Conservation (phyloP, 2,113 vertebrate species). For the Anolis carolinensis region DNA sequence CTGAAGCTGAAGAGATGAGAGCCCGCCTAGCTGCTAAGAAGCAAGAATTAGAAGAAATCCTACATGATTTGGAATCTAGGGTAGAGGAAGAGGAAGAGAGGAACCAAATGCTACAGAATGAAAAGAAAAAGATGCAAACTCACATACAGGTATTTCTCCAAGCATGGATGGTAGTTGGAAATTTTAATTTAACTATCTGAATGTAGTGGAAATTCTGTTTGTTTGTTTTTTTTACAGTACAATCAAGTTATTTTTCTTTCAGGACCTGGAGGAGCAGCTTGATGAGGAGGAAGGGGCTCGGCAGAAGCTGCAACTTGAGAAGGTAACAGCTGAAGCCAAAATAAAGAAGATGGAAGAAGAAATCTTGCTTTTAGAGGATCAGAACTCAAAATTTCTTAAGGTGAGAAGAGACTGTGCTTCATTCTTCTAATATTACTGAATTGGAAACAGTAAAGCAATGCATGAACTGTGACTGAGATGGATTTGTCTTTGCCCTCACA, state of each 20-base stretch:
- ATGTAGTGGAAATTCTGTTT: rapidly evolving
- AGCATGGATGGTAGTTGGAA: background rate
- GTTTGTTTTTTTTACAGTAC: background rate
- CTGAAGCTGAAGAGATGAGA: slow-evolving; percentile 97
- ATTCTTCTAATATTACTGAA: background rate
- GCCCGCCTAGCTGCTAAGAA: slow-evolving; percentile 94
- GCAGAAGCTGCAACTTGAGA: slow-evolving; percentile 97
- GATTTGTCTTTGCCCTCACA: background rate
- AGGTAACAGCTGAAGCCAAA: slow-evolving; percentile 96
- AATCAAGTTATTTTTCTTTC: background rate
- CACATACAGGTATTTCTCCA: slow-evolving; percentile 87
- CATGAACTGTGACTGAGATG: background rate
- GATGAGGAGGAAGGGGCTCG: slow-evolving; percentile 96
- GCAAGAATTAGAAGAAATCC: slow-evolving; percentile 95
- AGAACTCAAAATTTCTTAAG: slow-evolving; percentile 97
- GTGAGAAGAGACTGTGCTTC: slow-evolving; percentile 66
- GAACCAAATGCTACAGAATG: slow-evolving; percentile 93
- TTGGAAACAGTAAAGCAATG: background rate
- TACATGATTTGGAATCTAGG: slow-evolving; percentile 94
- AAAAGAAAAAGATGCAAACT: slow-evolving; percentile 98
- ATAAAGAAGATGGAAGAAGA: slow-evolving; percentile 99
- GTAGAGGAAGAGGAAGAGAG: slow-evolving; percentile 98
- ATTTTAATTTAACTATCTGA: background rate
- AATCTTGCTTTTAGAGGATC: slow-evolving; percentile 93
- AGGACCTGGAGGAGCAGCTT: slow-evolving; percentile 97